A percentile compares a stretch with the other conserved stretches of the same genome.
phyloP scores from a whole-genome alignment of 1,140 invertebrate species.

The Helicoverpa armigera region DNA sequence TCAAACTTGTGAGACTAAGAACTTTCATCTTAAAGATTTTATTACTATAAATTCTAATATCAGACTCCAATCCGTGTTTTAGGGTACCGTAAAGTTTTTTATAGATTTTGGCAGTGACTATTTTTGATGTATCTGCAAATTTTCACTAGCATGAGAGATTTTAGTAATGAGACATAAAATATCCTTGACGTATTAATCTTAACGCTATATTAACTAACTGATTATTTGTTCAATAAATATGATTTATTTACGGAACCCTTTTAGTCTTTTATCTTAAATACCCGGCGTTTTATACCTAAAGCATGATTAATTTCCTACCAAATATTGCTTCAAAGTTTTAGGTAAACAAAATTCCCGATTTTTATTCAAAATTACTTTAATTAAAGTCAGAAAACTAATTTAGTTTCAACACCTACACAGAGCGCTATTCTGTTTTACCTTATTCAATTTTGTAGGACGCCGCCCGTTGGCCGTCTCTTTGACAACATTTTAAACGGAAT shows the following conservation, averaged over 20 bases:
- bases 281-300: not conserved
- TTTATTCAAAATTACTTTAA: constrained; percentile 10
- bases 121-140: too few relatives aligned
- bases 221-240: not conserved
- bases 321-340: not conserved
- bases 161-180: too few relatives aligned
- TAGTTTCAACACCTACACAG: constrained; percentile 5
- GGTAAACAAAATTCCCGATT: not conserved
- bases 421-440: constrained; percentile 4
- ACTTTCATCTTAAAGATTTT: constrained; percentile 62
- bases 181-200: too few relatives aligned
- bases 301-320: not conserved
- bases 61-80: constrained; percentile 15
- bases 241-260: not conserved
- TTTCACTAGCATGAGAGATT: too few relatives aligned
- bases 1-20: constrained; percentile 45
- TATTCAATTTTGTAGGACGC: not conserved
- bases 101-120: not conserved
- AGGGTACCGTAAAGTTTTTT: not conserved
- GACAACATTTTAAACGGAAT: not conserved
- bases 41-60: constrained; percentile 55
- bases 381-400: constrained; percentile 8
- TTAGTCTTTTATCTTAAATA: not conserved
- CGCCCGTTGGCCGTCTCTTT: not conserved
- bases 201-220: too few relatives aligned